These are phyloP conservation scores for Drosophila anceps DNA, from an alignment of 2,888 invertebrate genomes.

Conservation along the genomic window DNA sequence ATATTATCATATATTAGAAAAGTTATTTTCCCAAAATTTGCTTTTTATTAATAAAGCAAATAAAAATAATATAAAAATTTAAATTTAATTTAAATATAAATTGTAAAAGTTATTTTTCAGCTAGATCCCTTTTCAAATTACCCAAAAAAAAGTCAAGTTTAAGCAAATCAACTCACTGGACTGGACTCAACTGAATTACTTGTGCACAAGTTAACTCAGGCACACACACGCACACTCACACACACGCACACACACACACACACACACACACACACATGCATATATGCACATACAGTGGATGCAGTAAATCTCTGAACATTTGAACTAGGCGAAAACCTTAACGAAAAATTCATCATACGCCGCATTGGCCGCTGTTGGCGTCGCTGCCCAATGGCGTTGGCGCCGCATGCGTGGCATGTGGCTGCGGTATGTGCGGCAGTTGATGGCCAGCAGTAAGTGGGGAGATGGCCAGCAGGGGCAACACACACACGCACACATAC, in stretches of 20 bases:
- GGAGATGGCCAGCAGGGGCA: conserved; percentile 15
- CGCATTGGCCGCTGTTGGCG: conserved; percentile 69
- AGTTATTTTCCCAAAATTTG: too few species aligned
- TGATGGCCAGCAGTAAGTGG: conserved; percentile 6
- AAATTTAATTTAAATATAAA: neutral
- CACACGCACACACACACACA: neutral
- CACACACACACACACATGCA: neutral
- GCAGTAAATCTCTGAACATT: conserved; percentile 41
- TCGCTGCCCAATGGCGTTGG: conserved; percentile 40
- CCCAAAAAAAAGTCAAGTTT: neutral
- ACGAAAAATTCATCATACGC: conserved; percentile 74
- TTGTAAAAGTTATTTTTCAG: neutral
- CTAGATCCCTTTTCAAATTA: neutral
- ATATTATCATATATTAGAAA: too few species aligned
- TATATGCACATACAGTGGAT: conserved; percentile 11
- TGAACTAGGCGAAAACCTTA: conserved; percentile 37
- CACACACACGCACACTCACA: neutral
- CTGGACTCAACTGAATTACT: conserved; percentile 24
- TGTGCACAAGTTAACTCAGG: conserved; percentile 8
- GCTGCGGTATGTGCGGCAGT: conserved; percentile 56
- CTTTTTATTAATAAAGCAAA: too few species aligned
- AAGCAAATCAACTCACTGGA: conserved; percentile 17
- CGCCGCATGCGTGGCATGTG: conserved; percentile 60
- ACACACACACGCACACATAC: neutral
- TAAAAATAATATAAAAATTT: too few species aligned